Conservation (phyloP, 2,797 vertebrate genomes). For the Poecile montanus region DNA sequence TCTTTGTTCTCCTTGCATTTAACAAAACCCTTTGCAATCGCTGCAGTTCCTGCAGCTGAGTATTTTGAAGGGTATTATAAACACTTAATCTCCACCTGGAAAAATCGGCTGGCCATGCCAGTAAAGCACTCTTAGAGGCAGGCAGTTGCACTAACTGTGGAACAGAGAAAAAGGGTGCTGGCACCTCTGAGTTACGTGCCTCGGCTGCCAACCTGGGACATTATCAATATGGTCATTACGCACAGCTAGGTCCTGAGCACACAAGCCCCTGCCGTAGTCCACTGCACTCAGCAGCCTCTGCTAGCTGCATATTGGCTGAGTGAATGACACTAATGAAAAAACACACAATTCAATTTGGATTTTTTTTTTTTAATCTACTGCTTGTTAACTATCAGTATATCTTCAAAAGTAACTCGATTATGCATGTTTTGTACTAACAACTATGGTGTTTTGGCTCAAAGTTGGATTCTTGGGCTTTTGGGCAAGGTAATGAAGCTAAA, state of each 20-base stretch:
- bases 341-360: not conserved
- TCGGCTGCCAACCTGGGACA: not conserved
- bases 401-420: not conserved
- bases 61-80: constrained; percentile 23
- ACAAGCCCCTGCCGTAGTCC: not conserved
- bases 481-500: not conserved
- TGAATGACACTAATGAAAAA: not conserved
- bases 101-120: not conserved
- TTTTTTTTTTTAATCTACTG: not conserved
- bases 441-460: not conserved
- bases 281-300: not conserved
- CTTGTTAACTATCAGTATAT: not conserved
- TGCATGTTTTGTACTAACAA: not conserved
- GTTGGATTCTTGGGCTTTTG: not conserved
- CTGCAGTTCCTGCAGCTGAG: constrained; percentile 4
- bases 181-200: not conserved
- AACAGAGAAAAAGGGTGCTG: not conserved
- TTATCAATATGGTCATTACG: not conserved
- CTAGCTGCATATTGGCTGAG: not conserved
- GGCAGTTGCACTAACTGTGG: not conserved
- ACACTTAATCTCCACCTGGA: not conserved
- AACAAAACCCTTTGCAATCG: not conserved
- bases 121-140: not conserved
- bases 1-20: constrained; percentile 23
- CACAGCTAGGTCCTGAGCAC: not conserved